Evolutionary conservation across 2,888 invertebrate species (phyloP), one percentile per base, ranked within the genome.

Genomic region (Tetrapedia diversipes): DNA sequence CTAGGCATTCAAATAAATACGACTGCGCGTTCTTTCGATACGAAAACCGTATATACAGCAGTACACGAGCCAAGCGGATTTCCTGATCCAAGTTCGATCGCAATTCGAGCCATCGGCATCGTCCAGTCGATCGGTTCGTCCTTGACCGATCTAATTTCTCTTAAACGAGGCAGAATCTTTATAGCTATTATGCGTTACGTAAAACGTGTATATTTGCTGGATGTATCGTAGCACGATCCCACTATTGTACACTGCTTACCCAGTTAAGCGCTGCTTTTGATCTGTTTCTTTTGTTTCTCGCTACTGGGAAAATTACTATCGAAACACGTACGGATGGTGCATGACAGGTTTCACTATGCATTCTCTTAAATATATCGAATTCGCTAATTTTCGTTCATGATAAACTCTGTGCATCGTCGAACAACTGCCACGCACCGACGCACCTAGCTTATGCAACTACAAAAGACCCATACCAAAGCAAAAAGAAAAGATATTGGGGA

Each of bases 101-200:
- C 8, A 10, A 27, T 7, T 8, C 4, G 49, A 8, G 16, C n/a
- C 10, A 16, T 51, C 29, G 4, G n/a, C 16, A 11, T 49, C n/a
- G n/a, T 27, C 16, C 16, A 1, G 22, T 41, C 29, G n/a, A 54
- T 41, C 22, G 24, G 39, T 59, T 49, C 49, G 19, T 0, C 27
- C 14, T 22, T n/a, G 60, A n/a, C 27, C 37, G 49, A 66, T 71
- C 56, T 56, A 57, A 41, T 49, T 67, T 57, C 11, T 14, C 32
- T 67, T 32, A 27, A 47, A 32, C 67, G 63, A 49, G 37, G 29
- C 56, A 66, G 11, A 22, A 67, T 39, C 53, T 56, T 14, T 70
- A 60, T 41, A 49, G 16, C 49, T 41, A 49, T 67, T 67, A 60
- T n/a, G n/a, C n/a, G n/a, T 67, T 49, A 39, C 67, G 67, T 67